These are phyloP conservation scores for Pharmacophagus antenor DNA, from an alignment of 2,888 invertebrate species.

Conservation along the genomic window DNA sequence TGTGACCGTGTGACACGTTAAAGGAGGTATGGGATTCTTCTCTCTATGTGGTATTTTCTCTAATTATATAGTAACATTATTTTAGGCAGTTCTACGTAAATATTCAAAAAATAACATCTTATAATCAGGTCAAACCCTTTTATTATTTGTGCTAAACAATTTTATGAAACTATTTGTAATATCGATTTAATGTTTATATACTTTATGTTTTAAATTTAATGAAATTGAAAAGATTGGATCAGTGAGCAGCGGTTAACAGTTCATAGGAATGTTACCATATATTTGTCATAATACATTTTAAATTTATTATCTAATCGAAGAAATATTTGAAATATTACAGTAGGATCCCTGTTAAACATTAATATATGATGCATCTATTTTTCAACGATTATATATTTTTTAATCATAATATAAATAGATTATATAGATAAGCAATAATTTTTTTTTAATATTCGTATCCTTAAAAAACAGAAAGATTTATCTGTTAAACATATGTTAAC, in stretches of 20 bases:
- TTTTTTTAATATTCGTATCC: too few relatives aligned
- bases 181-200: not conserved
- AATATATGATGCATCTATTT: not conserved
- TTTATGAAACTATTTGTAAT: not conserved
- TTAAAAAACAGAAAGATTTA: too few relatives aligned
- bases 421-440: too few relatives aligned
- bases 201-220: not conserved
- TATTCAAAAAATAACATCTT: constrained; percentile 7
- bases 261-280: not conserved
- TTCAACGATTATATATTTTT: not conserved
- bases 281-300: not conserved
- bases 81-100: constrained; percentile 7
- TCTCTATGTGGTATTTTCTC: constrained; percentile 8
- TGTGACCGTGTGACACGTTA: not conserved
- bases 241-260: not conserved
- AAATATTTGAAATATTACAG: not conserved
- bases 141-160: not conserved
- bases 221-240: not conserved
- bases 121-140: constrained; percentile 10
- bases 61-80: constrained; percentile 1
- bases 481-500: too few relatives aligned
- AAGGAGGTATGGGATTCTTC: not conserved
- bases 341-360: not conserved
- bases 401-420: too few relatives aligned
- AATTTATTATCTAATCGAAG: not conserved